Conservation (phyloP, 1,140 invertebrate species). For the Luehdorfia chinensis region DNA sequence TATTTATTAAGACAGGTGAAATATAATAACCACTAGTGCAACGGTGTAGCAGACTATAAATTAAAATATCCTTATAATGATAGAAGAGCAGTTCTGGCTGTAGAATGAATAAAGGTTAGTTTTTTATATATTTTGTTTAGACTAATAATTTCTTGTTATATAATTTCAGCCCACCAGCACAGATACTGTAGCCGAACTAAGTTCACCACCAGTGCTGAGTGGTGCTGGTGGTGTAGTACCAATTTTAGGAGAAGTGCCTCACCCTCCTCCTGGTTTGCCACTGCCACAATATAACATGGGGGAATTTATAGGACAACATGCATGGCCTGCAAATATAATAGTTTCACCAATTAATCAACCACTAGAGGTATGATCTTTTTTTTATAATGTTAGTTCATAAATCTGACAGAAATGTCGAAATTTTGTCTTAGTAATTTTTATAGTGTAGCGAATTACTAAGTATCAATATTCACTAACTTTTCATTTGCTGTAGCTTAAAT, state of each 20-base stretch:
- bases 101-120: too few species aligned
- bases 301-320: slow-evolving; percentile 61
- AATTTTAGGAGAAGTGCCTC: slow-evolving; percentile 56
- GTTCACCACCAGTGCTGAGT: slow-evolving; percentile 54
- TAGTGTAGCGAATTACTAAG: too few species aligned
- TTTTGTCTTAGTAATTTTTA: too few species aligned
- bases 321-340: slow-evolving; percentile 67
- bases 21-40: too few species aligned
- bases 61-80: too few species aligned
- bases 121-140: not conserved
- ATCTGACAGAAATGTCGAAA: too few species aligned
- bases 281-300: slow-evolving; percentile 66
- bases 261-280: slow-evolving; percentile 57
- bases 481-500: too few species aligned
- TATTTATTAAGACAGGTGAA: too few species aligned
- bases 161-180: slow-evolving; percentile 55
- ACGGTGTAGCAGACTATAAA: too few species aligned
- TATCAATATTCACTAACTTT: too few species aligned
- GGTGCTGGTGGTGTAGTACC: slow-evolving; percentile 47
- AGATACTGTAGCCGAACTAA: slow-evolving; percentile 57
- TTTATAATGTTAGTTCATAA: too few species aligned
- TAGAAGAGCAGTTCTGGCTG: too few species aligned
- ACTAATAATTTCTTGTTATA: slow-evolving; percentile 9
- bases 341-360: slow-evolving; percentile 63
- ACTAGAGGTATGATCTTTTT: slow-evolving; percentile 49